Evolutionary conservation across 1,140 invertebrate species (phyloP).

Genomic region (Drosophila insularis): DNA sequence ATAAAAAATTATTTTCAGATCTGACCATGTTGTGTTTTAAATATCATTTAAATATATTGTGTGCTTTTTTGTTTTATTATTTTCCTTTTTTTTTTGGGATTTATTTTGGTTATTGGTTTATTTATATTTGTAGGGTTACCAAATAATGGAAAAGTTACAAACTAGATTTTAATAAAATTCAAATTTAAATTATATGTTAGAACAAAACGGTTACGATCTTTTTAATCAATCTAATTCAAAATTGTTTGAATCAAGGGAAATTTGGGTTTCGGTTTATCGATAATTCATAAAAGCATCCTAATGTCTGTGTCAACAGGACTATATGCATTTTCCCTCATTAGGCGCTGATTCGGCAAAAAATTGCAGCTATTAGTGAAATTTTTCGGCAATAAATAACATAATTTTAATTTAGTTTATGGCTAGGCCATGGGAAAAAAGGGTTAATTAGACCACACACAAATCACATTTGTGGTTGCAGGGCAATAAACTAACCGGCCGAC

Average conservation of each 20-base stretch:
- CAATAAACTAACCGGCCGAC: constrained; percentile 44
- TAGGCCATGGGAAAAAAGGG: constrained; percentile 31
- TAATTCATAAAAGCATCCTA: background rate
- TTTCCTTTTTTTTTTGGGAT: no score
- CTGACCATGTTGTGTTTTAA: no score
- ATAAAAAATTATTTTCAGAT: no score
- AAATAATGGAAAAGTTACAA: no score
- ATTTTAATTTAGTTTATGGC: constrained; percentile 49
- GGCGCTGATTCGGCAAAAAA: constrained; percentile 20
- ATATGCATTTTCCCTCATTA: background rate
- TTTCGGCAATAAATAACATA: constrained; percentile 36
- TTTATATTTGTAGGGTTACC: no score
- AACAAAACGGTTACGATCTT: no score
- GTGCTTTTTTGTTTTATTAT: no score
- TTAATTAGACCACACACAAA: constrained; percentile 42
- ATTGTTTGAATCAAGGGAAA: background rate
- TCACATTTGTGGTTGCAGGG: background rate
- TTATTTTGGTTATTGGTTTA: no score
- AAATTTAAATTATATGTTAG: no score
- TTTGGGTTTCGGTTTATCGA: background rate
- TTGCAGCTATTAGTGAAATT: constrained; percentile 6
- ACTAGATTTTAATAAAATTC: no score
- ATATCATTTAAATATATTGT: no score
- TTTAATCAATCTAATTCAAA: no score
- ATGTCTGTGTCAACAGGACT: background rate